Evolutionary conservation across 1,140 invertebrate species (phyloP).

Genomic region (Bombus soroeensis): DNA sequence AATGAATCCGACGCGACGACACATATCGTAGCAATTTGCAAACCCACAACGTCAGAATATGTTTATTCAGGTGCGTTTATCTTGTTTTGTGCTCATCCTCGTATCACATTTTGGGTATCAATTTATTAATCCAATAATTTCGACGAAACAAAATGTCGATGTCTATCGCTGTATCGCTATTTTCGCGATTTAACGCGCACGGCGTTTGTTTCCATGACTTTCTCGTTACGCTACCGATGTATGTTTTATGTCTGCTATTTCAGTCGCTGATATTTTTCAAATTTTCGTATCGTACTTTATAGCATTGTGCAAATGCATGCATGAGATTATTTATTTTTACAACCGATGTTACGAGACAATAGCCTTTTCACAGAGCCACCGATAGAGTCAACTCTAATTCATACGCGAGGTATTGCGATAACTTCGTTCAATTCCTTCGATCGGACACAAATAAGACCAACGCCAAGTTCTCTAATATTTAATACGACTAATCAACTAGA

Average conservation of each 20-base stretch:
- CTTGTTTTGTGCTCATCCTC: constrained; percentile 41
- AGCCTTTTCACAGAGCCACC: background rate
- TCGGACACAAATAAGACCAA: no score
- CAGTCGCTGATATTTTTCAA: background rate
- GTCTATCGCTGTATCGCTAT: background rate
- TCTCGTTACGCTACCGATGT: no score
- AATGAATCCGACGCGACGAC: constrained; percentile 24
- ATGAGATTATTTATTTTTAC: background rate
- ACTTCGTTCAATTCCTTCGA: no score
- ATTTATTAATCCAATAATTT: constrained; percentile 56
- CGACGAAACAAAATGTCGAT: constrained; percentile 34
- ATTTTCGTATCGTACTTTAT: background rate
- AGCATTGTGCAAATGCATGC: no score
- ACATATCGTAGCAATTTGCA: constrained; percentile 43
- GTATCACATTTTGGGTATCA: constrained; percentile 55
- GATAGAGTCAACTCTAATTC: no score
- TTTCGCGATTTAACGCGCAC: constrained; percentile 13
- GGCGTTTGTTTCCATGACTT: background rate
- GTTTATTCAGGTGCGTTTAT: constrained; percentile 45
- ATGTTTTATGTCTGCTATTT: background rate
- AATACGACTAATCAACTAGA: background rate
- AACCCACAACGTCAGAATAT: constrained; percentile 42
- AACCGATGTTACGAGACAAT: background rate
- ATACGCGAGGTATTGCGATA: no score
- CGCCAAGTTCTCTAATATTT: background rate